phyloP scores from a whole-genome alignment of 2,888 invertebrate species.

The Drymonia ruficornis region DNA sequence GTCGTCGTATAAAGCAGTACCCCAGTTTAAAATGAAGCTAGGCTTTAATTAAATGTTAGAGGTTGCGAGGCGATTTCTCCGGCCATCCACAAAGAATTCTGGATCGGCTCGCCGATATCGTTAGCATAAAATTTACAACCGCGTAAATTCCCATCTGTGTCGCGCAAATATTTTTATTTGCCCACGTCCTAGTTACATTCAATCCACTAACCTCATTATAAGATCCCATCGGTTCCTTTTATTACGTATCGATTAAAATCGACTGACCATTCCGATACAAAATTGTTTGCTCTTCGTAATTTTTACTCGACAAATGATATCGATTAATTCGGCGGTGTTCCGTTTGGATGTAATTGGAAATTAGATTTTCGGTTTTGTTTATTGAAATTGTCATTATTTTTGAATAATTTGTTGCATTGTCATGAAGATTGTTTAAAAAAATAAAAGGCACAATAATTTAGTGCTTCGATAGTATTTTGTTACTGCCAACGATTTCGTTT shows the following conservation, averaged over 20 bases:
- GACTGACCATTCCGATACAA: slow-evolving; percentile 21
- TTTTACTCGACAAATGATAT: slow-evolving; percentile 38
- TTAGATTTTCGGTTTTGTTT: slow-evolving; percentile 20
- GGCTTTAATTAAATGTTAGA: neutral
- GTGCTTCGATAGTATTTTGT: no score
- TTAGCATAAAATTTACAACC: slow-evolving; percentile 47
- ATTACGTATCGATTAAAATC: slow-evolving; percentile 40
- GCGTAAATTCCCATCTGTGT: slow-evolving; percentile 53
- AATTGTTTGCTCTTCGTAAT: slow-evolving; percentile 26
- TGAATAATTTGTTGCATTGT: neutral
- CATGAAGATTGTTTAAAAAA: no score
- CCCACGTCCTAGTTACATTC: slow-evolving; percentile 51
- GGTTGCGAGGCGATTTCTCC: slow-evolving; percentile 2
- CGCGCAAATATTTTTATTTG: slow-evolving; percentile 61
- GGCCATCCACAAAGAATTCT: slow-evolving; percentile 10
- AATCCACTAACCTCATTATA: slow-evolving; percentile 61
- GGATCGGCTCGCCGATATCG: slow-evolving; percentile 22
- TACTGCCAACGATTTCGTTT: no score
- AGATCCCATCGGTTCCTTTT: slow-evolving; percentile 40
- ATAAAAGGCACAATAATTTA: no score
- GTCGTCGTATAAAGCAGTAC: neutral
- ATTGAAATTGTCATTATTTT: no score
- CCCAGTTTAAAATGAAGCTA: neutral
- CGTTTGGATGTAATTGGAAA: slow-evolving; percentile 21
- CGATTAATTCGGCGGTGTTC: slow-evolving; percentile 36